Base-by-base conservation (phyloP, 2,113 vertebrate genomes). In the Dromaius novaehollandiae region DNA sequence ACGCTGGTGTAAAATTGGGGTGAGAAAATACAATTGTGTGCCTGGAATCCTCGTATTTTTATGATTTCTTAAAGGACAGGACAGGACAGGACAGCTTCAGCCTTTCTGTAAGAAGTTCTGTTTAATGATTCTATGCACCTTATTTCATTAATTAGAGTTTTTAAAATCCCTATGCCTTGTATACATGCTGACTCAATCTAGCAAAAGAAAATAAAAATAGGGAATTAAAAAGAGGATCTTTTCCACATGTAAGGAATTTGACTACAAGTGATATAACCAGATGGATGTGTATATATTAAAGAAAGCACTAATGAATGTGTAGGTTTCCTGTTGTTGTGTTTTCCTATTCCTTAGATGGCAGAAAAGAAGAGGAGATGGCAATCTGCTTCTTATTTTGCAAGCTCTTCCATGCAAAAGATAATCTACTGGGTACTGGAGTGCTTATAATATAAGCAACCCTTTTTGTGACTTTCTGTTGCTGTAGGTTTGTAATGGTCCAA, bases 401-500 rank as follows among this genome's bases (percentile, higher is more conserved):
- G 85, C 89, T 97, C 91, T 97, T 96, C 92, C 95, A 82, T 93
- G 86, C 24, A 7, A 92, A 97, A 80, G 74, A 95, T 97, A 96
- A 97, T 96, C 97, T 97, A 90, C 95, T 94, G 94, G 81, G 28
- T 97, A 94, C 92, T 88, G 85, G 75, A 98, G 85, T 91, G 90
- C 63, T 97, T 70, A 88, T 95, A 98, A 97, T 93, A 95, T 90
- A 98, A 98, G 97, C 84, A 97, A 94, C 77, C 46, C 87, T 95
- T 97, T 98, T 96, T 91, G 89, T 95, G 90, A 96, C 90, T 98
- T 98, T 97, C 93, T 97, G 53, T 97, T 97, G 94, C 97, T 98
- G 83, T 79, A 96, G 96, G 93, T 98, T 96, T 97, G 91, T 97
- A 97, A 98, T 97, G 96, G 97, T 97, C 93, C 93, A 97, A 97